phyloP scores from a whole-genome alignment of 2,113 vertebrate species.

The Xerus inauris region DNA sequence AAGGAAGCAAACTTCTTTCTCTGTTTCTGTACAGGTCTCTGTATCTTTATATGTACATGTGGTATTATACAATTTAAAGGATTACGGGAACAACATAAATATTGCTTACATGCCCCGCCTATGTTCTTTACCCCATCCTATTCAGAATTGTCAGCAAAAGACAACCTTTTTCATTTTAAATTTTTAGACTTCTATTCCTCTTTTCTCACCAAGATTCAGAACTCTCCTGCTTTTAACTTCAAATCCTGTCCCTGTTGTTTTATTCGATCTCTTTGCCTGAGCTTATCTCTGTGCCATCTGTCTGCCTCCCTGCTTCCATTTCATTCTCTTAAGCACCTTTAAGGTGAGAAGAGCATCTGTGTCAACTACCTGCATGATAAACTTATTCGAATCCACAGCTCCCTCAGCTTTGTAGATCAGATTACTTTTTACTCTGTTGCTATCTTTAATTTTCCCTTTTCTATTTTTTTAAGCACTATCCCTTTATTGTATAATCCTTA shows the following conservation, averaged over 20 bases:
- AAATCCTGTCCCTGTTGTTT: neutral
- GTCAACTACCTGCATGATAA: neutral
- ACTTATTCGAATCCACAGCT: constrained; percentile 26
- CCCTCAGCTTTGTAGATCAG: neutral
- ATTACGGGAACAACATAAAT: neutral
- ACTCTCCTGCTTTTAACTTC: constrained; percentile 12
- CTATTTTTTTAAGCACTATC: neutral
- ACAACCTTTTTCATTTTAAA: neutral
- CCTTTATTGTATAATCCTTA: neutral
- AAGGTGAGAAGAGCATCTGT: neutral
- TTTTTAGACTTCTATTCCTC: neutral
- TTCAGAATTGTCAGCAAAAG: neutral
- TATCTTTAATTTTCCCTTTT: neutral
- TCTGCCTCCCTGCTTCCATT: neutral
- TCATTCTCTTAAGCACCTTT: neutral
- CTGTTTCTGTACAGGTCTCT: neutral
- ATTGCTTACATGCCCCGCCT: neutral
- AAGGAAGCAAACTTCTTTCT: neutral
- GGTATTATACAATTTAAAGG: neutral
- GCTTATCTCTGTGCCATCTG: neutral
- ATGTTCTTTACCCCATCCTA: neutral
- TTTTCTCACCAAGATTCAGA: neutral
- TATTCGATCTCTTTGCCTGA: neutral
- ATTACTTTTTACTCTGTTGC: neutral
- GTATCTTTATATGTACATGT: neutral